These are phyloP conservation scores for Megaleporinus macrocephalus DNA, from an alignment of 2,113 vertebrate species.

Conservation along the genomic window DNA sequence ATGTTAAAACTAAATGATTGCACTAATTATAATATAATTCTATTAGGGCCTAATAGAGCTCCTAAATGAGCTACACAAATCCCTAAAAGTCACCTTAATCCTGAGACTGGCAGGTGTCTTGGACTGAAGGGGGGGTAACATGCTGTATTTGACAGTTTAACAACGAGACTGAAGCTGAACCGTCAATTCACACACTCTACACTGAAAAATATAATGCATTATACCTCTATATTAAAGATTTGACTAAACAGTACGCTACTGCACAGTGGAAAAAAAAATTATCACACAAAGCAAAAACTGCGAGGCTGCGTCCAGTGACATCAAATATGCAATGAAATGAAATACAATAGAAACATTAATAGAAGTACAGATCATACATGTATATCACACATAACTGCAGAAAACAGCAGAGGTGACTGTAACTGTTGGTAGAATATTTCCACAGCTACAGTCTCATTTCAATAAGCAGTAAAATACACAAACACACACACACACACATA, in stretches of 20 bases:
- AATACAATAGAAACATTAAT: background rate
- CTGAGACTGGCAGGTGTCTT: background rate
- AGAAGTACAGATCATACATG: background rate
- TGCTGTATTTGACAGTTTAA: background rate
- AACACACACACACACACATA: slow-evolving; percentile 25
- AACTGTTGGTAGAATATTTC: background rate
- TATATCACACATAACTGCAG: background rate
- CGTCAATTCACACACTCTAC: background rate
- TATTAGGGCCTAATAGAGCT: background rate
- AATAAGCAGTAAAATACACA: background rate
- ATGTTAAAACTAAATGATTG: background rate
- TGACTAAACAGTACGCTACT: background rate
- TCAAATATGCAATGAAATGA: background rate
- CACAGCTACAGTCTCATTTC: background rate
- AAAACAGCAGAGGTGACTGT: background rate
- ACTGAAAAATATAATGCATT: background rate
- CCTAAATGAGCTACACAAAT: background rate
- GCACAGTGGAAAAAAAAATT: background rate
- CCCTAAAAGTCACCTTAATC: slow-evolving; percentile 15
- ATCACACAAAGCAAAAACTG: background rate
- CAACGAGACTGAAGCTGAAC: background rate
- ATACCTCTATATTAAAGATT: background rate
- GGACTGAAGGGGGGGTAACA: background rate
- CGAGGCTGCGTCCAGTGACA: background rate
- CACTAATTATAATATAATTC: too few relatives aligned